Percentiles rank a stretch among this genome's conserved stretches.
Conservation (phyloP, 1,140 invertebrate genomes). For the Liolophura sinensis region DNA sequence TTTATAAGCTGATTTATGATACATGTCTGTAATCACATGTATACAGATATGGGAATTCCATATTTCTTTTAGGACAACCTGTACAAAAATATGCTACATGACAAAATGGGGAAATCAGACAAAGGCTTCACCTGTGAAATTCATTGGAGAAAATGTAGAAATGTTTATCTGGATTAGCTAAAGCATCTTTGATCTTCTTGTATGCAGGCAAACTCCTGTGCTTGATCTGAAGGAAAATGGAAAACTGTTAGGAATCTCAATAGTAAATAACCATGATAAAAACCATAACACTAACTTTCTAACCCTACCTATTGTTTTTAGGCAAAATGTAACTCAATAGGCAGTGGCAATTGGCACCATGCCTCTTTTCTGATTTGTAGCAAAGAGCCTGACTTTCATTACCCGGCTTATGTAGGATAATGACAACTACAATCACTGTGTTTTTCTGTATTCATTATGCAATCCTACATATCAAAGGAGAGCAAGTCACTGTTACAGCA, state of each 20-base stretch:
- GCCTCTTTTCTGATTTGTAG: too few relatives aligned
- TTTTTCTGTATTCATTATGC: too few relatives aligned
- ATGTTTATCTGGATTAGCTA: conserved; percentile 76
- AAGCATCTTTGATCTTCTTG: conserved; percentile 83
- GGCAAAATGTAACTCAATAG: not conserved
- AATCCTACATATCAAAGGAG: too few relatives aligned
- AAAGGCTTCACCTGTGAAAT: conserved; percentile 79
- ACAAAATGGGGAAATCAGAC: not conserved
- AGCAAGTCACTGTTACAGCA: too few relatives aligned
- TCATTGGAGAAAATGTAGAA: conserved; percentile 96
- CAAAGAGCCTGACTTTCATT: too few relatives aligned
- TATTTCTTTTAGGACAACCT: conserved; percentile 13
- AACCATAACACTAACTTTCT: too few relatives aligned
- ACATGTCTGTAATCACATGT: too few relatives aligned
- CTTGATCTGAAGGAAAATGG: conserved; percentile 65
- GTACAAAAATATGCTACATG: not conserved
- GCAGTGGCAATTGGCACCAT: too few relatives aligned
- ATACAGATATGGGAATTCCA: not conserved
- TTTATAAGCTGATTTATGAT: too few relatives aligned
- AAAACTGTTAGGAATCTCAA: not conserved
- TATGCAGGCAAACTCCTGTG: conserved; percentile 87
- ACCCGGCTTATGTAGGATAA: too few relatives aligned
- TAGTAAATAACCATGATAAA: not conserved
- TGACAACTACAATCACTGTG: too few relatives aligned
- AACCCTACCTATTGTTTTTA: not conserved